phyloP scores from a whole-genome alignment of 2,113 vertebrate genomes.

The Orthonyx spaldingii region DNA sequence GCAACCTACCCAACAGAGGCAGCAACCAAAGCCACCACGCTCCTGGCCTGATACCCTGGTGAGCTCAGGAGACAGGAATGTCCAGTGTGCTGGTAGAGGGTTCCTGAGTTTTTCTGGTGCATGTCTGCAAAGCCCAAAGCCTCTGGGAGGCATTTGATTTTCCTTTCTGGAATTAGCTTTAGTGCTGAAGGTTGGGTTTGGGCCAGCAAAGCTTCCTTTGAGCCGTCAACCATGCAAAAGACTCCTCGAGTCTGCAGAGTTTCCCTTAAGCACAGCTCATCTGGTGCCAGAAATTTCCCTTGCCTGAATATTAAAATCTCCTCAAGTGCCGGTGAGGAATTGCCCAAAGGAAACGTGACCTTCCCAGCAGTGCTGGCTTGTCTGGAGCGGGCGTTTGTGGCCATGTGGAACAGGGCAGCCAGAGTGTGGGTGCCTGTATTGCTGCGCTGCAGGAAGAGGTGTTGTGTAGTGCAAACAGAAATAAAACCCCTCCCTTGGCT shows the following conservation, averaged over 20 bases:
- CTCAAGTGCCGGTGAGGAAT: background rate
- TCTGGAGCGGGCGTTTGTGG: background rate
- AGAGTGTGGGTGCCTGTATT: background rate
- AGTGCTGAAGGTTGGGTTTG: slow-evolving; percentile 46
- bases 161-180: slow-evolving; percentile 55
- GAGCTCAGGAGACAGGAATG: slow-evolving; percentile 32
- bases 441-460: background rate
- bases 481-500: background rate
- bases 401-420: background rate
- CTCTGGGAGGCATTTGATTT: slow-evolving; percentile 33
- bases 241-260: background rate
- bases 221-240: background rate
- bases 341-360: slow-evolving; percentile 18
- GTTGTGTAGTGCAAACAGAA: background rate
- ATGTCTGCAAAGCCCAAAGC: background rate
- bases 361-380: background rate
- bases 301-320: background rate
- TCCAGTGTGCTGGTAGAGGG: background rate
- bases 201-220: slow-evolving; percentile 56
- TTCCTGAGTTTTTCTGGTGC: background rate
- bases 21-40: background rate
- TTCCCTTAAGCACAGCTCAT: slow-evolving; percentile 22
- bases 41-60: rapidly evolving
- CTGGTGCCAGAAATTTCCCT: slow-evolving; percentile 34
- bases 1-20: background rate